phyloP scores from a whole-genome alignment of 2,797 vertebrate genomes.

The Helostoma temminkii region DNA sequence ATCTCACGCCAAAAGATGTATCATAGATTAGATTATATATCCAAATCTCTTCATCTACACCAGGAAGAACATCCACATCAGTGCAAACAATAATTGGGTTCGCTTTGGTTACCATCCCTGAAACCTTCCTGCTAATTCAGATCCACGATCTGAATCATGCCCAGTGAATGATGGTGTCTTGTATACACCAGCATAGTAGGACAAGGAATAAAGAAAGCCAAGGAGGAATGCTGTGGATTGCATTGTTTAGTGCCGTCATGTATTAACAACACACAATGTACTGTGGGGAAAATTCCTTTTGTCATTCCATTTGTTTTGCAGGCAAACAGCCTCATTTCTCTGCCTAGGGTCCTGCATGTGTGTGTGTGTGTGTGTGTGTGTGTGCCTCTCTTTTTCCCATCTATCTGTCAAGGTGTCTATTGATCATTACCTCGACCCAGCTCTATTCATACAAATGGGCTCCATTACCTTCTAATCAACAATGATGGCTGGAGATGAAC shows the following conservation, averaged over 20 bases:
- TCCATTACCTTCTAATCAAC: constrained; percentile 84
- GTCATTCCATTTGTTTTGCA: constrained; percentile 84
- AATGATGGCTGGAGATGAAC: constrained; percentile 82
- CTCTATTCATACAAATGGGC: constrained; percentile 85
- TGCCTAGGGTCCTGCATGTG: constrained; percentile 53
- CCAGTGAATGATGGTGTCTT: constrained; percentile 55
- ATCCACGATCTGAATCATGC: constrained; percentile 62
- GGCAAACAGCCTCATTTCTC: constrained; percentile 81
- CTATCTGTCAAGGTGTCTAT: constrained; percentile 83
- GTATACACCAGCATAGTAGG: constrained; percentile 31
- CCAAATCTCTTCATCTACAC: constrained; percentile 26
- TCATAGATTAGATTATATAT: constrained; percentile 33
- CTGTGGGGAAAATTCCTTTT: constrained; percentile 80
- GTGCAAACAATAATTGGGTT: constrained; percentile 42
- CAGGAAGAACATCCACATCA: constrained; percentile 55
- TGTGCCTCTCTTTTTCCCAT: constrained; percentile 61
- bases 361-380: constrained; percentile 31
- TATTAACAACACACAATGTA: constrained; percentile 78
- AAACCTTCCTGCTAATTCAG: constrained; percentile 68
- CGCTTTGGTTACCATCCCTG: constrained; percentile 38
- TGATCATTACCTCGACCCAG: constrained; percentile 79
- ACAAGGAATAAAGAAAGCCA: constrained; percentile 49
- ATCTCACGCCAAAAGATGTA: constrained; percentile 20
- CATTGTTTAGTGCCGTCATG: constrained; percentile 82
- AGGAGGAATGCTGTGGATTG: constrained; percentile 60